phyloP scores from a whole-genome alignment of 2,888 invertebrate species.

The Thymelicus acteon region DNA sequence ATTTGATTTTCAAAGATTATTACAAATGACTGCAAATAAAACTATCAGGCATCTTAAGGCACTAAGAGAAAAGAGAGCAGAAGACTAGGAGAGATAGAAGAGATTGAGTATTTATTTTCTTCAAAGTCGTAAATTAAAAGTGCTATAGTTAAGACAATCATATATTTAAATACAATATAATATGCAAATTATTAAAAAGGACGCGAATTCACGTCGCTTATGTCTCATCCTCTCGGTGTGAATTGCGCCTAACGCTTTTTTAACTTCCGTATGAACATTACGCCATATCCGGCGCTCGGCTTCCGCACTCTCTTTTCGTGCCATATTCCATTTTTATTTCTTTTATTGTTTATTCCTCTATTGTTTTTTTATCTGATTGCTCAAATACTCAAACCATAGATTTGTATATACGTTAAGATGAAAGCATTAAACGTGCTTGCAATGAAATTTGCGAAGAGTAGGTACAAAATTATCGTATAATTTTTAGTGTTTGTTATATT shows the following conservation, averaged over 20 bases:
- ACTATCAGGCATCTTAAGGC: no score
- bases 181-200: no score
- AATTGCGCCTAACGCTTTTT: constrained; percentile 21
- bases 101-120: no score
- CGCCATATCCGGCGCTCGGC: constrained; percentile 52
- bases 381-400: neutral
- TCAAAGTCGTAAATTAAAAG: no score
- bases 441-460: neutral
- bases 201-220: neutral
- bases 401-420: neutral
- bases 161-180: no score
- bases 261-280: constrained; percentile 54
- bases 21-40: no score
- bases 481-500: no score
- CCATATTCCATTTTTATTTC: constrained; percentile 26
- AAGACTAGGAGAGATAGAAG: no score
- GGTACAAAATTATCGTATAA: no score
- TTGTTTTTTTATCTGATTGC: constrained; percentile 11
- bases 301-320: constrained; percentile 42
- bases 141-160: no score
- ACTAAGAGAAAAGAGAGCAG: no score
- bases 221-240: neutral
- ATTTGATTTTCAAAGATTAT: no score
- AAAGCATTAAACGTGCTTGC: neutral
- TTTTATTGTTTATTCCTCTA: constrained; percentile 25